Evolutionary conservation across 2,888 invertebrate genomes (phyloP).

Genomic region (Ennomos erosarius): DNA sequence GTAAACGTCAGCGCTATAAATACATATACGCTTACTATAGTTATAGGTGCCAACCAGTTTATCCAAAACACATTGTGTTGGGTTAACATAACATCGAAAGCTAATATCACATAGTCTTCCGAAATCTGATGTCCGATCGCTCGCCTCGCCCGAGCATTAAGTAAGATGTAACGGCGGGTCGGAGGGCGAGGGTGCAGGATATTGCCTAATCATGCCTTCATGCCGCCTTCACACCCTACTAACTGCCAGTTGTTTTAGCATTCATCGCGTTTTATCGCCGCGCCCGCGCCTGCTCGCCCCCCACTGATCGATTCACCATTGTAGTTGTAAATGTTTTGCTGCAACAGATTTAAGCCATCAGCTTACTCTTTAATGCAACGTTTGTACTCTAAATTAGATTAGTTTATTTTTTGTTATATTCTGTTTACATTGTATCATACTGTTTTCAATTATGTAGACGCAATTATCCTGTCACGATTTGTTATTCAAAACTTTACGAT

Average conservation of each 20-base stretch:
- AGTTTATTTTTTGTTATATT: constrained; percentile 18
- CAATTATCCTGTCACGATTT: constrained; percentile 37
- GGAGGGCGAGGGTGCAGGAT: constrained; percentile 72
- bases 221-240: constrained; percentile 79
- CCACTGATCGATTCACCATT: constrained; percentile 73
- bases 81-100: constrained; percentile 54
- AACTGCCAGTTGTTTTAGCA: constrained; percentile 82
- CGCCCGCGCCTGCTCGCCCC: constrained; percentile 30
- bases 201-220: constrained; percentile 80
- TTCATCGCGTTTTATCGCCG: constrained; percentile 72
- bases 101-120: constrained; percentile 62
- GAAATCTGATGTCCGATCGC: constrained; percentile 76
- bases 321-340: constrained; percentile 64
- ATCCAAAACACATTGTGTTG: constrained; percentile 32
- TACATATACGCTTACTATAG: too few relatives aligned
- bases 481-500: constrained; percentile 24
- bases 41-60: neutral
- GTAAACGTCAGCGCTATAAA: too few relatives aligned
- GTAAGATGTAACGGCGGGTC: constrained; percentile 77
- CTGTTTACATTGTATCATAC: constrained; percentile 19
- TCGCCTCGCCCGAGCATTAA: constrained; percentile 66
- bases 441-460: constrained; percentile 31
- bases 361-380: constrained; percentile 23
- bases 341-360: constrained; percentile 53
- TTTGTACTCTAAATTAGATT: constrained; percentile 28